Percentiles rank a stretch among this genome's conserved stretches.
These are phyloP conservation scores for Cataglyphis livida DNA, from an alignment of 2,888 invertebrate species.

Conservation along the genomic window DNA sequence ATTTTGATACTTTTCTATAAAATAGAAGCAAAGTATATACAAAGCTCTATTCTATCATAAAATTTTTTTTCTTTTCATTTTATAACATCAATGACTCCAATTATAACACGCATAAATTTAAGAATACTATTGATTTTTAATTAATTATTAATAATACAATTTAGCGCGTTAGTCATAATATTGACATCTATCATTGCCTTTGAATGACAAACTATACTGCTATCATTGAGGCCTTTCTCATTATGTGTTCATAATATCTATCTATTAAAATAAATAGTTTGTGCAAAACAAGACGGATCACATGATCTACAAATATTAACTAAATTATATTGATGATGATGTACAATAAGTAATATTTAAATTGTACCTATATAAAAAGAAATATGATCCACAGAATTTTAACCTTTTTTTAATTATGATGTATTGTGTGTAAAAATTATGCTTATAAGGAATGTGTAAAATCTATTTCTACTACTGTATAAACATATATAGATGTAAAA, in stretches of 20 bases:
- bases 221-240: slow-evolving; percentile 67
- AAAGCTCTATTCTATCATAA: slow-evolving; percentile 66
- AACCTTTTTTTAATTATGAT: slow-evolving; percentile 53
- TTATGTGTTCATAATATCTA: slow-evolving; percentile 64
- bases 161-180: slow-evolving; percentile 50
- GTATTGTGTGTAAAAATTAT: slow-evolving; percentile 53
- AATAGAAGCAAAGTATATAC: slow-evolving; percentile 72
- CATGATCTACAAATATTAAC: slow-evolving; percentile 64
- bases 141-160: slow-evolving; percentile 52
- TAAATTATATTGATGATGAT: slow-evolving; percentile 59
- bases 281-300: slow-evolving; percentile 67
- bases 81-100: slow-evolving; percentile 69
- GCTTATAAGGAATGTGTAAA: slow-evolving; percentile 67
- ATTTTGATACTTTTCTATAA: slow-evolving; percentile 60
- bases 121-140: slow-evolving; percentile 51
- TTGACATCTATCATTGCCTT: slow-evolving; percentile 61
- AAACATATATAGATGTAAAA: slow-evolving; percentile 45
- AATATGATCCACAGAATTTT: slow-evolving; percentile 50
- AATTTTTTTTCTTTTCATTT: slow-evolving; percentile 52
- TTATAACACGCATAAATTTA: slow-evolving; percentile 68
- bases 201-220: slow-evolving; percentile 56
- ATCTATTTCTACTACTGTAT: slow-evolving; percentile 53
- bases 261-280: slow-evolving; percentile 72
- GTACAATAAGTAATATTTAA: slow-evolving; percentile 37
- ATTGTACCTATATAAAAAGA: slow-evolving; percentile 31